These are phyloP conservation scores for Nycteola revayana DNA, from an alignment of 2,888 invertebrate species.

Conservation along the genomic window DNA sequence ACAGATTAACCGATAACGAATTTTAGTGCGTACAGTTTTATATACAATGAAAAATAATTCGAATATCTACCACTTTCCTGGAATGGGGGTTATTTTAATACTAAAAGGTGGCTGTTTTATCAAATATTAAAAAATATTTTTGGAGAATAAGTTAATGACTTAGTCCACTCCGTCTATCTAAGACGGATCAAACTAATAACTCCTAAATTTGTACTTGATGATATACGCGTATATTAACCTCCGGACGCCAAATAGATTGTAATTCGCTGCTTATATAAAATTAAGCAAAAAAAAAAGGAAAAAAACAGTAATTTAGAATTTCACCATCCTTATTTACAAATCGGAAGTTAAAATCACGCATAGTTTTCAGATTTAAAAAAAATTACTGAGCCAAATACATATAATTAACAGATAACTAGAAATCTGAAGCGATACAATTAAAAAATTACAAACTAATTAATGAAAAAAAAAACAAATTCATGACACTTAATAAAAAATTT, in stretches of 20 bases:
- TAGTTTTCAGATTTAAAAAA: conserved; percentile 39
- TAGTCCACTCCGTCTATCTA: conserved; percentile 42
- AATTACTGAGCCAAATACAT: conserved; percentile 48
- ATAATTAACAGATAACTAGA: conserved; percentile 53
- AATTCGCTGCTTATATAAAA: conserved; percentile 50
- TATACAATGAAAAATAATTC: conserved; percentile 20
- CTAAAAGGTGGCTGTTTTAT: conserved; percentile 45
- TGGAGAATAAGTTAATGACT: conserved; percentile 51
- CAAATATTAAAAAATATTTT: conserved; percentile 35
- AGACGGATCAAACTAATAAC: conserved; percentile 52
- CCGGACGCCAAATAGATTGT: conserved; percentile 64
- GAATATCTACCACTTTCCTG: conserved; percentile 41
- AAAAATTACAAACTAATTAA: conserved; percentile 70
- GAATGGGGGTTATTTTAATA: conserved; percentile 61
- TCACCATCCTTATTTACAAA: conserved; percentile 56
- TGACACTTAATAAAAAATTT: conserved; percentile 61
- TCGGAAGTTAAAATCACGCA: conserved; percentile 46
- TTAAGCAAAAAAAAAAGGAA: conserved; percentile 30
- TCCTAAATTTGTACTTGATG: conserved; percentile 75
- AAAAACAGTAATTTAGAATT: conserved; percentile 45
- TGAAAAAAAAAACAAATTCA: conserved; percentile 65
- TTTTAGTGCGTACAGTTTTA: conserved; percentile 18
- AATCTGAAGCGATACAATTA: conserved; percentile 63
- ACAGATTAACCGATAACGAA: conserved; percentile 62
- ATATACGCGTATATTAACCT: conserved; percentile 57